Evolutionary conservation across 2,113 vertebrate species (phyloP), one percentile per base, ranked within the genome.

Genomic region (Anas platyrhynchos): DNA sequence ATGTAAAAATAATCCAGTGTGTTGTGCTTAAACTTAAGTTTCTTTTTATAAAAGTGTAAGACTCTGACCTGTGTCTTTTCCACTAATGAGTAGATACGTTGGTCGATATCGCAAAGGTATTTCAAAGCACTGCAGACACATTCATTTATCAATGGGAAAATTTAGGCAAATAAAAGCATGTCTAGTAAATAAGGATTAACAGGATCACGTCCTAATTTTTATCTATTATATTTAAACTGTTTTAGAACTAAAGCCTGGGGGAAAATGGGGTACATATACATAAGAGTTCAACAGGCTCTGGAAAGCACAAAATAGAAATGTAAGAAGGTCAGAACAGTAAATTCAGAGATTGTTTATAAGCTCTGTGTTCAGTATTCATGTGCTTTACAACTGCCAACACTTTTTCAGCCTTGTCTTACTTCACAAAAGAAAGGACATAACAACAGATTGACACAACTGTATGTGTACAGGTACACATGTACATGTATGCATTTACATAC

Each of bases 171-270:
- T 65, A 77, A 84, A 80, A 55, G 36, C 54, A 86, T 81, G 48
- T 56, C 34, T 34, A 88, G 46, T 10, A 92, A 92, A 41, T 44
- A 72, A 71, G 5, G 46, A 71, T 86, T 86, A 83, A 75, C 56
- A 84, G 36, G 46, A 93, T 67, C 61, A 75, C 16, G 29, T 88
- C 32, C 46, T 84, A 75, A 77, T 83, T 86, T 94, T 93, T 84
- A 44, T 77, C 67, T 86, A n/a, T 88, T 68, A 31, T 63, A 78
- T 68, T 82, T 86, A 88, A 90, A 81, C 5, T 16, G 29, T 81
- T 91, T 74, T 86, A 67, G 69, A 86, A 75, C 11, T 48, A 59
- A 84, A 78, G 34, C 38, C 52, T n/a, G 20, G 41, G 27, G 44
- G 78, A 92, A 91, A 86, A 68, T 32, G 41, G 23, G 10, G 6